Evolutionary conservation across 2,113 vertebrate species (phyloP), one percentile per base, ranked within the genome.

Genomic region (Monarcha castaneiventris): DNA sequence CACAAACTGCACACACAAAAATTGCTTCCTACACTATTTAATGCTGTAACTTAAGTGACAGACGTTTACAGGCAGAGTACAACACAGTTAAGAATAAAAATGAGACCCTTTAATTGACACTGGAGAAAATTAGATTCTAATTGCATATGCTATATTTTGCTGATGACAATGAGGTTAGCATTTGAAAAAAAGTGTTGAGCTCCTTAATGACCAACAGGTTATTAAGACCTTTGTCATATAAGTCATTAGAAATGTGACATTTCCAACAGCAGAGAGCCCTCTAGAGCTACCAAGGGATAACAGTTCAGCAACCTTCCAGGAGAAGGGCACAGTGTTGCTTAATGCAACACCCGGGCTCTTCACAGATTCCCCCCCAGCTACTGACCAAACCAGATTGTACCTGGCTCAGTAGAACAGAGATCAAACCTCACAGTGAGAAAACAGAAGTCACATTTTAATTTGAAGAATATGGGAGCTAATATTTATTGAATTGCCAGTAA

Each of bases 181-280:
- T 75, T 69, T 58, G 32, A 56, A 91, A 83, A 63, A 32, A 84
- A 88, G 39, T 8, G 6, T 61, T 90, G 68, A 94, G 64, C 35
- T 84, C 58, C 85, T 94, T 76, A 90, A 88, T 3, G 58, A 84
- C 56, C 78, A 95, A 92, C 83, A 96, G 69, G 86, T 95, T 88
- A 93, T 87, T 82, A 86, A 88, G 75, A 86, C 26, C 59, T 87
- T 41, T 84, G 37, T 87, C 69, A 58, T 18, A 14, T 1, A 66
- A 67, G 37, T 87, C 48, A 76, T 41, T 66, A 32, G 61, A 89
- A 92, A 76, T 23, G 21, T 22, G 44, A 55, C 51, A 96, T 96
- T 96, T 87, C 94, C 94, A 96, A 97, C 93, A 90, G 96, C 95
- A 96, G 86, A 93, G 96, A 97, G 96, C 96, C 96, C 96, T 91